A percentile compares a stretch with the other conserved stretches of the same genome.
Conservation (phyloP, 1,140 invertebrate species). For the Phymastichus coffea region DNA sequence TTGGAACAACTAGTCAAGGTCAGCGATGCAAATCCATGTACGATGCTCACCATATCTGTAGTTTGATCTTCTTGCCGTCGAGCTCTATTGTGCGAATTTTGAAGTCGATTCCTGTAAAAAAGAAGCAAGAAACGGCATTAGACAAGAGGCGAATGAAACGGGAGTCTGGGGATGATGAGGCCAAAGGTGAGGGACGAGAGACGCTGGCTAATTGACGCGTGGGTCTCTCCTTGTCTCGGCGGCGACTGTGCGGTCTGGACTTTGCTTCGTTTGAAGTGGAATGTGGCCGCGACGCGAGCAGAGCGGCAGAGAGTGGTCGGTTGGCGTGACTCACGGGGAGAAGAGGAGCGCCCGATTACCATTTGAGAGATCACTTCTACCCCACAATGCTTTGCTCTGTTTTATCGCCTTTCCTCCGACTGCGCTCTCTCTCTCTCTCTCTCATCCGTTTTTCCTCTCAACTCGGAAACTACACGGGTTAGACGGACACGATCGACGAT, state of each 20-base stretch:
- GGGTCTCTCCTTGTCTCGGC: too few species aligned
- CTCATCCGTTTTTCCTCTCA: background rate
- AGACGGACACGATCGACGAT: background rate
- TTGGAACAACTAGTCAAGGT: conserved; percentile 21
- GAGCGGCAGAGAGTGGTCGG: too few species aligned
- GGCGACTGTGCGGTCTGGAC: too few species aligned
- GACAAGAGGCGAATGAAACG: background rate
- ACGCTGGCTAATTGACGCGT: background rate
- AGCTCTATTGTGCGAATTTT: conserved; percentile 98
- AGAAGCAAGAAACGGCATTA: background rate
- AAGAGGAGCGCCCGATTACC: too few species aligned
- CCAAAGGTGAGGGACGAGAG: background rate
- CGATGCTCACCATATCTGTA: conserved; percentile 89
- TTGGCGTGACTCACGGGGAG: too few species aligned
- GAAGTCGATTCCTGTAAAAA: conserved; percentile 91
- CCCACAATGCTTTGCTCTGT: background rate
- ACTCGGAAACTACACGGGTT: background rate
- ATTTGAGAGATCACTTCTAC: too few species aligned
- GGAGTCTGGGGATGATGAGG: background rate
- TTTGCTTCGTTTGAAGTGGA: background rate
- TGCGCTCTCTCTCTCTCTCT: background rate
- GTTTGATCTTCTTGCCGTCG: conserved; percentile 96
- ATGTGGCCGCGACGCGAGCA: background rate
- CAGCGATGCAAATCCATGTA: too few species aligned
- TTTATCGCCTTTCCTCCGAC: background rate